phyloP scores from a whole-genome alignment of 2,888 invertebrate species.

The Drosophila fungiperda region DNA sequence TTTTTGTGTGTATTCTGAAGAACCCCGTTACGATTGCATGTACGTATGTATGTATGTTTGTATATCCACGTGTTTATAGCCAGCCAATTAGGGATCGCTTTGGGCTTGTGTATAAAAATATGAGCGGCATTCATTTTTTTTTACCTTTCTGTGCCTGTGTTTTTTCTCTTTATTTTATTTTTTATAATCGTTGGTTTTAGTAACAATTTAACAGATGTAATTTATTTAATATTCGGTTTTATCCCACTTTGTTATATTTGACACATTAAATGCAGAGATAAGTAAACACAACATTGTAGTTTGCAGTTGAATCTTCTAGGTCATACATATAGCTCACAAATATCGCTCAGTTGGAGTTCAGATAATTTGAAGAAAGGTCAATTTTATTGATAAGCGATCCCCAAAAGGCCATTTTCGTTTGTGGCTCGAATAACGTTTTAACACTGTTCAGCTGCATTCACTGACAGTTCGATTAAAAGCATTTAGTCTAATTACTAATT shows the following conservation, averaged over 20 bases:
- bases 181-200: too few relatives aligned
- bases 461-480: not conserved
- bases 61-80: too few relatives aligned
- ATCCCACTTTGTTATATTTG: not conserved
- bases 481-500: not conserved
- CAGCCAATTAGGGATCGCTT: too few relatives aligned
- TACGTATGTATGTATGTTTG: too few relatives aligned
- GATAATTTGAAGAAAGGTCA: too few relatives aligned
- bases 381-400: too few relatives aligned
- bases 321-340: not conserved
- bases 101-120: too few relatives aligned
- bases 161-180: too few relatives aligned
- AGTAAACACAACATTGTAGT: not conserved
- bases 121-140: too few relatives aligned
- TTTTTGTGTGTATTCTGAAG: too few relatives aligned
- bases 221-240: not conserved
- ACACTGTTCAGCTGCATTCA: slow-evolving; percentile 7
- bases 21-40: too few relatives aligned
- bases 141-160: too few relatives aligned
- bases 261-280: not conserved
- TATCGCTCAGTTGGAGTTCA: not conserved
- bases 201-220: not conserved
- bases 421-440: not conserved
- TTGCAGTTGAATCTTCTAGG: not conserved
- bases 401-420: not conserved